Conservation (phyloP, 2,888 invertebrate species). For the Anoplius nigerrimus region DNA sequence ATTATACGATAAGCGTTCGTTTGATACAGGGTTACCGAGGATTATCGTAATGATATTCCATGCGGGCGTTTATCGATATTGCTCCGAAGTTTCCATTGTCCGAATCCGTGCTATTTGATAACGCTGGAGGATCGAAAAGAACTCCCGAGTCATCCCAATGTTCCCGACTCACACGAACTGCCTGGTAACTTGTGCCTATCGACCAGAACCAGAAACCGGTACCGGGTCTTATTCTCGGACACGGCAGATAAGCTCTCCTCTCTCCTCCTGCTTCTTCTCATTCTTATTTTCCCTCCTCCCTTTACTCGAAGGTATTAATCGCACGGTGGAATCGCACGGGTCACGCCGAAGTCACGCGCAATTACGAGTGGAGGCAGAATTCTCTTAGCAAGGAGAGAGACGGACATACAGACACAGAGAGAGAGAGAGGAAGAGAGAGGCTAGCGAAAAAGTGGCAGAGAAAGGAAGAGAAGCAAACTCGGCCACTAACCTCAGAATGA, state of each 20-base stretch:
- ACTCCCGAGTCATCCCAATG: no score
- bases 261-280: not conserved
- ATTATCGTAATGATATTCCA: no score
- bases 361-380: not conserved
- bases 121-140: no score
- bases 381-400: not conserved
- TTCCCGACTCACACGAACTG: no score
- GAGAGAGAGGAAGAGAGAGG: not conserved
- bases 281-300: conserved; percentile 22
- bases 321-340: conserved; percentile 14
- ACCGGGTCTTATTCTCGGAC: conserved; percentile 30
- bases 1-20: no score
- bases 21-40: no score
- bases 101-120: no score
- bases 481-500: not conserved
- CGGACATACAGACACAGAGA: not conserved
- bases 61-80: conserved; percentile 6
- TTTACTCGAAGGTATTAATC: conserved; percentile 24
- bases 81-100: not conserved
- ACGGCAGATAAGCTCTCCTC: conserved; percentile 27
- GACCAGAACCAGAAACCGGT: conserved; percentile 41
- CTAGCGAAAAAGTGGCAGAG: not conserved
- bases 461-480: not conserved
- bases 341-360: conserved; percentile 16
- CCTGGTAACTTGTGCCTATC: conserved; percentile 4